Percentiles rank a stretch among this genome's conserved stretches.
phyloP scores from a whole-genome alignment of 1,140 invertebrate genomes.

The Drosophila malerkotliana region DNA sequence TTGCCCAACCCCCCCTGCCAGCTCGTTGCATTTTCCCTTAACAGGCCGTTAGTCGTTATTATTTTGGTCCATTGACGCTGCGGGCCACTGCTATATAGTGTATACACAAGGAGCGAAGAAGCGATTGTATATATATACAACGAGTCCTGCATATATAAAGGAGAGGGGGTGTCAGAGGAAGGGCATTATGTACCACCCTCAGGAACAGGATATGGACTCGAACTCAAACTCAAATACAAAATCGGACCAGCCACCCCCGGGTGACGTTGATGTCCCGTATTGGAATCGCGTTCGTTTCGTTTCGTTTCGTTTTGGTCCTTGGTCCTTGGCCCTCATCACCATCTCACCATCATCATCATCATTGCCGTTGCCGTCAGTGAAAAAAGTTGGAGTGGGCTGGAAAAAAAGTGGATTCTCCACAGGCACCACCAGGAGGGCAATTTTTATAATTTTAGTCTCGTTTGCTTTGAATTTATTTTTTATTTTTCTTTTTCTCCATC shows the following conservation, averaged over 20 bases:
- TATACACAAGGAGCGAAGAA: conserved; percentile 36
- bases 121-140: conserved; percentile 39
- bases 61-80: conserved; percentile 84
- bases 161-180: conserved; percentile 14
- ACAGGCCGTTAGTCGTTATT: conserved; percentile 83
- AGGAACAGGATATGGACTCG: conserved; percentile 35
- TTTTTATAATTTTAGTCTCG: conserved; percentile 84
- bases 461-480: conserved; percentile 83
- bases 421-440: conserved; percentile 77
- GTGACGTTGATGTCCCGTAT: conserved; percentile 83
- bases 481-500: conserved; percentile 42
- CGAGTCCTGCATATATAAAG: conserved; percentile 11
- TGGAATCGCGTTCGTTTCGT: conserved; percentile 79
- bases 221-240: conserved; percentile 5
- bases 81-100: conserved; percentile 68
- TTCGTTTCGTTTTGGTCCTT: conserved; percentile 22
- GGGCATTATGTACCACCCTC: conserved; percentile 69
- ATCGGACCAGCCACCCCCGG: conserved; percentile 60
- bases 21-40: conserved; percentile 72
- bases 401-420: conserved; percentile 45
- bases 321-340: conserved; percentile 11
- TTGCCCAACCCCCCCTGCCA: conserved; percentile 4
- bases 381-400: conserved; percentile 5
- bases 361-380: not conserved
- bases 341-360: conserved; percentile 22